These are phyloP conservation scores for Yponomeuta cagnagella DNA, from an alignment of 2,888 invertebrate species.

Conservation along the genomic window DNA sequence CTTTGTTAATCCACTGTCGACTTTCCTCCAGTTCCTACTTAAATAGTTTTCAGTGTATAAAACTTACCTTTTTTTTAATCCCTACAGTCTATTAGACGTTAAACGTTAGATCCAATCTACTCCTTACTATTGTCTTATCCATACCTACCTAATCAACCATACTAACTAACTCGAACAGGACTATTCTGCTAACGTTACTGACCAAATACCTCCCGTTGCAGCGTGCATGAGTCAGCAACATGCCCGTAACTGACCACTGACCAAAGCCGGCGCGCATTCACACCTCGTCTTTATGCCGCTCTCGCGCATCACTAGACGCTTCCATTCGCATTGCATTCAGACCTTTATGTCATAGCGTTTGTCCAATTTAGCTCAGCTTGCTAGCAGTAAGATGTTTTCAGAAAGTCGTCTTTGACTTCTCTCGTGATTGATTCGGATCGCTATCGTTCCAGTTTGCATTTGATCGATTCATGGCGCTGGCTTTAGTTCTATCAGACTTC, in stretches of 20 bases:
- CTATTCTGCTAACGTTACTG: constrained; percentile 4
- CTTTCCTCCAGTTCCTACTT: too few relatives aligned
- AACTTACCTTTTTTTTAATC: too few relatives aligned
- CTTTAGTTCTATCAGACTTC: too few relatives aligned
- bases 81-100: too few relatives aligned
- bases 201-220: not conserved
- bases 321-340: constrained; percentile 25
- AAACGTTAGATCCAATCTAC: too few relatives aligned
- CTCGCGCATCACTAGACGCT: constrained; percentile 33
- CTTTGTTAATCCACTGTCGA: too few relatives aligned
- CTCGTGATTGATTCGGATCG: not conserved
- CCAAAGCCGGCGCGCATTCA: constrained; percentile 15
- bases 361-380: constrained; percentile 2
- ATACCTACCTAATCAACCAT: not conserved
- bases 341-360: constrained; percentile 21
- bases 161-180: not conserved
- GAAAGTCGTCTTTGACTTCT: not conserved
- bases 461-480: too few relatives aligned
- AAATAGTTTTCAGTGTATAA: too few relatives aligned
- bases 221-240: constrained; percentile 18
- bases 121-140: too few relatives aligned
- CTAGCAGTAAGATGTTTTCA: not conserved
- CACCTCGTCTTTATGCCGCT: constrained; percentile 27
- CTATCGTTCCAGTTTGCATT: too few relatives aligned
- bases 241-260: not conserved